Base-by-base conservation (phyloP, 2,797 vertebrate species). In the Echiichthys vipera region DNA sequence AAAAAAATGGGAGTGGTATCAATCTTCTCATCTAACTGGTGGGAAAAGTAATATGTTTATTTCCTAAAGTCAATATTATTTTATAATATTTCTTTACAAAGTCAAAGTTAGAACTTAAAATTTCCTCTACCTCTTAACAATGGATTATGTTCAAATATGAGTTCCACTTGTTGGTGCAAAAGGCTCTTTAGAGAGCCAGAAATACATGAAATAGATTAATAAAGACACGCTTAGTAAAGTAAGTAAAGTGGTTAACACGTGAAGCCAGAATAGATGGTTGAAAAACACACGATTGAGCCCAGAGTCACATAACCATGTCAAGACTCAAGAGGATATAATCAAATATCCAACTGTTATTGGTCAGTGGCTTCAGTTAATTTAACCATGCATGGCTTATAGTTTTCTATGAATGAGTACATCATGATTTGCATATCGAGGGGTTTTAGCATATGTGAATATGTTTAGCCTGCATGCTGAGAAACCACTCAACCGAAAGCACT, bases 161-260 rank as follows among this genome's bases (percentile, higher is more conserved):
- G 25, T 27, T 65, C 25, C n/a, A 22, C 32, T 37, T 2, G 0
- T 42, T 24, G 43, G 67, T 63, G 63, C 7, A 30, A 20, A 40
- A 32, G 40, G 47, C 37, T 71, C 46, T 46, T 77, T 47, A 65
- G 65, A 32, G 79, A 74, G 78, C 81, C 85, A 88, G 51, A 90
- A 91, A 85, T 92, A 93, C 78, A 69, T 58, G n/a, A n/a, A 56
- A 22, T 59, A 83, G 89, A 92, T 92, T 91, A 93, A 75, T 34
- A 27, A 73, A 82, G 65, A 77, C 39, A 45, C 65, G 43, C 67
- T 70, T 65, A 85, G n/a, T n/a, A 83, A 80, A n/a, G 76, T 67
- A 77, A 77, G 84, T 65, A 53, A 77, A 73, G 34, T 0, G 45
- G 34, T 15, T 30, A 75, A 67, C 80, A 85, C 36, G 53, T 79